Conservation (phyloP, 2,888 invertebrate genomes). For the Drosophila anomalata region DNA sequence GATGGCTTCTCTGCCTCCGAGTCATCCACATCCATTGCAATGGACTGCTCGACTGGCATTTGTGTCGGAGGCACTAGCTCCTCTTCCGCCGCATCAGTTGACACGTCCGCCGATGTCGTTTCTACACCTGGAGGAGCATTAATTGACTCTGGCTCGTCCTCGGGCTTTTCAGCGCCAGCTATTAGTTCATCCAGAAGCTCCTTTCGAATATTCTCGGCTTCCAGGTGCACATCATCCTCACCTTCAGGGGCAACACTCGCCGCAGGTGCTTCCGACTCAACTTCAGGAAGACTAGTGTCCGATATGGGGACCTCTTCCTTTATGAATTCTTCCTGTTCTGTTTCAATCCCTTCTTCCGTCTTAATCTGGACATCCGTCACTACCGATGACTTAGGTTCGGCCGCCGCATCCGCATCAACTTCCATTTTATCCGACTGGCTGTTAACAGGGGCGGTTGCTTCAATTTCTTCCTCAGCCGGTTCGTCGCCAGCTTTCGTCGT, state of each 20-base stretch:
- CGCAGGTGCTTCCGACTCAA: neutral
- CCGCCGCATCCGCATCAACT: conserved; percentile 17
- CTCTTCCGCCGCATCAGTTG: conserved; percentile 4
- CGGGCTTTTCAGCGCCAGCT: conserved; percentile 48
- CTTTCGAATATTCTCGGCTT: conserved; percentile 64
- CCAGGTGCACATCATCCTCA: conserved; percentile 54
- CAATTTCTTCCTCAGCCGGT: conserved; percentile 1
- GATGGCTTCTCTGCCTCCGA: conserved; percentile 10
- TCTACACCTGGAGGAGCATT: neutral
- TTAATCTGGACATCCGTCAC: conserved; percentile 12
- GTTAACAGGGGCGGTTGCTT: conserved; percentile 31
- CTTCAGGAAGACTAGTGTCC: conserved; percentile 8
- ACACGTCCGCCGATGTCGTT: conserved; percentile 2
- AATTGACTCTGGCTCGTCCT: conserved; percentile 13
- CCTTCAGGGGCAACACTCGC: neutral
- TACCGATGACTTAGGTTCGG: conserved; percentile 15
- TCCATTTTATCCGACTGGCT: conserved; percentile 33
- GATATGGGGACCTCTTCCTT: conserved; percentile 44
- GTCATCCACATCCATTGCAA: conserved; percentile 1
- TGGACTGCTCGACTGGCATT: conserved; percentile 8
- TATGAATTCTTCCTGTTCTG: conserved; percentile 54
- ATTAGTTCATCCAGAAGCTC: conserved; percentile 66
- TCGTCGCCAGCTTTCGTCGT: conserved; percentile 6
- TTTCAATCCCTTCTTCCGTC: conserved; percentile 41
- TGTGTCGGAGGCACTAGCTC: conserved; percentile 28